A percentile compares a stretch with the other conserved stretches of the same genome.
These are phyloP conservation scores for Aurelia sp. DNA, from an alignment of 30 jellyfish, hydroid and myxozoan genomes.

Conservation along the genomic window DNA sequence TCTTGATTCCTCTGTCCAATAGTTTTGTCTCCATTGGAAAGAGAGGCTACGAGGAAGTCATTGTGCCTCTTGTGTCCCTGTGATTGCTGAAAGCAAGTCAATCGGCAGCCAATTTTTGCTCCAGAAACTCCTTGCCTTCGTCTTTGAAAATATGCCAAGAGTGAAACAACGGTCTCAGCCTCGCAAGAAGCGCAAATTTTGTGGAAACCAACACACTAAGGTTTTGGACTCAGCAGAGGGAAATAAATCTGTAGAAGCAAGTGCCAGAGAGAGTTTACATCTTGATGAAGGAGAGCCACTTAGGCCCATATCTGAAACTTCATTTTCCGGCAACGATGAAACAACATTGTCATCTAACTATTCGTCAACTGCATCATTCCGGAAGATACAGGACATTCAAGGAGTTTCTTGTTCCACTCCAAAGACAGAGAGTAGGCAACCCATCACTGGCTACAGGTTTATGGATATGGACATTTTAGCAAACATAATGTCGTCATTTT, in stretches of 20 bases:
- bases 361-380: too few relatives aligned
- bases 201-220: conserved; percentile 24
- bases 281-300: too few relatives aligned
- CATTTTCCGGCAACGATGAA: too few relatives aligned
- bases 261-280: neutral
- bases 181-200: conserved; percentile 1
- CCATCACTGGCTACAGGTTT: conserved; percentile 3
- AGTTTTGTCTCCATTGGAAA: too few relatives aligned
- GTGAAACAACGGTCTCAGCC: neutral
- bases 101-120: neutral
- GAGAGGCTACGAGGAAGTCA: too few relatives aligned
- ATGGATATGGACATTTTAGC: neutral
- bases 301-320: too few relatives aligned
- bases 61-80: too few relatives aligned
- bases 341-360: too few relatives aligned
- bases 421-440: too few relatives aligned
- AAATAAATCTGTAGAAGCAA: neutral
- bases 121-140: too few relatives aligned
- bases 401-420: too few relatives aligned
- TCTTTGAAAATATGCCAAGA: neutral
- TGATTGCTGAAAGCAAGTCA: neutral
- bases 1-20: conserved; percentile 3
- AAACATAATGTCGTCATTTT: neutral
- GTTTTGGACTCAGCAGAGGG: neutral
- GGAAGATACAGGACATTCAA: too few relatives aligned